Conservation (phyloP, 2,888 invertebrate genomes). For the Cinara cedri region DNA sequence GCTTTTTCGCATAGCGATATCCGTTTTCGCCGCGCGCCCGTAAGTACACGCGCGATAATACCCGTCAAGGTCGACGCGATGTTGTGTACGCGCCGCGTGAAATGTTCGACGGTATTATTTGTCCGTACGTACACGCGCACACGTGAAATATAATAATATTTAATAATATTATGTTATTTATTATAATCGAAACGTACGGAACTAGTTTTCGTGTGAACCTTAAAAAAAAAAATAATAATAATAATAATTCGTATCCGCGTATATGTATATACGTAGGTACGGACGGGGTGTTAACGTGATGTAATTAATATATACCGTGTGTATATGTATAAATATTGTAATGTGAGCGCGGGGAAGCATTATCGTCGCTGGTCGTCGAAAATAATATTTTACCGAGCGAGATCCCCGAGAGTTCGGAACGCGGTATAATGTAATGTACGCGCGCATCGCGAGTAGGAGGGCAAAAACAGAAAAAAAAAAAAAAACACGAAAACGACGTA, state of each 20-base stretch:
- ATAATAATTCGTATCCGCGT: constrained; percentile 30
- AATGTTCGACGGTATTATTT: constrained; percentile 8
- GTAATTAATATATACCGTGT: constrained; percentile 51
- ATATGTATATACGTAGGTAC: neutral
- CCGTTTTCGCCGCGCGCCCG: too few relatives aligned
- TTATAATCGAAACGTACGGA: constrained; percentile 42
- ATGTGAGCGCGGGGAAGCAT: neutral
- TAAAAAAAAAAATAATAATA: constrained; percentile 26
- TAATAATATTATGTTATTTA: neutral
- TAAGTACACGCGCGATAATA: constrained; percentile 3
- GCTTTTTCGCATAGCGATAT: too few relatives aligned
- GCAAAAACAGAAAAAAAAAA: constrained; percentile 10
- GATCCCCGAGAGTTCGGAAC: too few relatives aligned
- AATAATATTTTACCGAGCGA: too few relatives aligned
- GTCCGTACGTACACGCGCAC: neutral
- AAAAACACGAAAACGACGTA: neutral
- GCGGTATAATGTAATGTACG: too few relatives aligned
- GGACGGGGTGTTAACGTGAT: constrained; percentile 54
- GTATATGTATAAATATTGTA: constrained; percentile 21
- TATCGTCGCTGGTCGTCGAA: too few relatives aligned
- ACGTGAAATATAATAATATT: neutral
- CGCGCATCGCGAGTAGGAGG: constrained; percentile 10
- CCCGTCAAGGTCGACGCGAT: constrained; percentile 23
- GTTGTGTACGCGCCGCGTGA: constrained; percentile 12
- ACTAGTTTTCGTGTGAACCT: constrained; percentile 57